These are phyloP conservation scores for Buathra laborator DNA, from an alignment of 2,888 invertebrate genomes.

Conservation along the genomic window DNA sequence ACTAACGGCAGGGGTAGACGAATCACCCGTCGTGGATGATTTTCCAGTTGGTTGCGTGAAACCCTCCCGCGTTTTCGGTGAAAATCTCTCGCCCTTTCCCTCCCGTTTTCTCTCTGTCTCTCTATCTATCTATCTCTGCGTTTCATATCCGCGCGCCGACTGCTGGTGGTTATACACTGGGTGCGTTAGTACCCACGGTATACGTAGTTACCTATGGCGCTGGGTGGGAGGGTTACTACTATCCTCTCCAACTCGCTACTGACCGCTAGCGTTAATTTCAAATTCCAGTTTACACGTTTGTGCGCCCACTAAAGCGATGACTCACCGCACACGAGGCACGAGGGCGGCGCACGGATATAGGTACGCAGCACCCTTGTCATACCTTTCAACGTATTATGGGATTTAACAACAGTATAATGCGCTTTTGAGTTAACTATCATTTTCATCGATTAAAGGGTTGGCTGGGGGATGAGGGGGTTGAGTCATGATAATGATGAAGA, in stretches of 20 bases:
- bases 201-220: constrained; percentile 39
- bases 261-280: constrained; percentile 57
- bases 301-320: constrained; percentile 46
- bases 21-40: constrained; percentile 79
- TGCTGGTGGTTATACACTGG: constrained; percentile 23
- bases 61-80: constrained; percentile 64
- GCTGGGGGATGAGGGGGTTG: not conserved
- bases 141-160: constrained; percentile 31
- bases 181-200: constrained; percentile 42
- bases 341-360: not conserved
- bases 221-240: constrained; percentile 32
- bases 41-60: constrained; percentile 78
- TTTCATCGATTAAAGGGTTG: constrained; percentile 9
- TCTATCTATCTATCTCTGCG: constrained; percentile 41
- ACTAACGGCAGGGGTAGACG: constrained; percentile 70
- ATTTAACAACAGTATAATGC: constrained; percentile 13
- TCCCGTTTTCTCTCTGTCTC: not conserved
- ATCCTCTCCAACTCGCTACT: not conserved
- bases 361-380: constrained; percentile 15
- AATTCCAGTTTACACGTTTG: constrained; percentile 64
- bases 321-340: constrained; percentile 36
- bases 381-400: constrained; percentile 6
- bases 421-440: constrained; percentile 22
- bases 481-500: not conserved
- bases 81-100: constrained; percentile 48